A percentile compares a stretch with the other conserved stretches of the same genome.
phyloP scores from a whole-genome alignment of 2,888 invertebrate genomes.

The Eupithecia centaureata region DNA sequence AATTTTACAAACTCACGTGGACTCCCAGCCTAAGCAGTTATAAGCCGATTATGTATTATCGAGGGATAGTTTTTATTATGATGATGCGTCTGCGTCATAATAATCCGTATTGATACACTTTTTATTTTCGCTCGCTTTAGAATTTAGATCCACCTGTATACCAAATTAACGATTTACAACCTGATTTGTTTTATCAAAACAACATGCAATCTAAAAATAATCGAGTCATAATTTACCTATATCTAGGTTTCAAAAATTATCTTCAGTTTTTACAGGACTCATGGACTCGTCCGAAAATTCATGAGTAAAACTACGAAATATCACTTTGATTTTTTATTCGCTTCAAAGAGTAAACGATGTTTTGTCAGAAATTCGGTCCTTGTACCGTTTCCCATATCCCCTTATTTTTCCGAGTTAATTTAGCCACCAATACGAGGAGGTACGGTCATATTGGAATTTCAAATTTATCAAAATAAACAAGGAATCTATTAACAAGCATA shows the following conservation, averaged over 20 bases:
- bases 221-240: background rate
- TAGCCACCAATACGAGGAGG: background rate
- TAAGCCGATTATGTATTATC: constrained; percentile 59
- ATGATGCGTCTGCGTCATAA: constrained; percentile 40
- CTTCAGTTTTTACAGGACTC: too few relatives aligned
- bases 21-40: constrained; percentile 30
- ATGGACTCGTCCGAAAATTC: too few relatives aligned
- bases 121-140: constrained; percentile 41
- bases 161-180: too few relatives aligned
- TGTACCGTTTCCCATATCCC: background rate
- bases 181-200: background rate
- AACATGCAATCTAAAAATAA: background rate
- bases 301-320: too few relatives aligned
- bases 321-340: too few relatives aligned
- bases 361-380: background rate
- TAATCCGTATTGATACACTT: constrained; percentile 42
- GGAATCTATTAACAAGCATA: constrained; percentile 8
- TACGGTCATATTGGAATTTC: background rate
- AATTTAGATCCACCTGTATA: constrained; percentile 36
- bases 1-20: background rate
- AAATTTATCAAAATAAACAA: constrained; percentile 25
- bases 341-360: too few relatives aligned
- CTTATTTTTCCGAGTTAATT: background rate
- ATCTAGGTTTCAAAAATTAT: too few relatives aligned
- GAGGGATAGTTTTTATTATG: constrained; percentile 60